These are phyloP conservation scores for Berghia stephanieae DNA, from an alignment of 1,140 invertebrate genomes.

Conservation along the genomic window DNA sequence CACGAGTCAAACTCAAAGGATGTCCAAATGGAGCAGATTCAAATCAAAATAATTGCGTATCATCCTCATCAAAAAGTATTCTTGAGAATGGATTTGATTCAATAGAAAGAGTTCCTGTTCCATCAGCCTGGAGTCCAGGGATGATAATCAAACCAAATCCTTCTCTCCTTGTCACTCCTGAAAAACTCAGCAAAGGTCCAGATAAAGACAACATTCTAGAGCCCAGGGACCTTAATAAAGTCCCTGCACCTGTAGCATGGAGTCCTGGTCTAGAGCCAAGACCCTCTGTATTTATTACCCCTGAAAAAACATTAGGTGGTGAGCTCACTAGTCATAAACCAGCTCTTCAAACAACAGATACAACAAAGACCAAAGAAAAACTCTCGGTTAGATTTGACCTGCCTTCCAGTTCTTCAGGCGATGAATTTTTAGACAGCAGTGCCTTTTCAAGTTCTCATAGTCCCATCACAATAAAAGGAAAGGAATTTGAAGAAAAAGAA, in stretches of 20 bases:
- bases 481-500: neutral
- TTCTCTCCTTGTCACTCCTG: constrained; percentile 39
- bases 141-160: constrained; percentile 28
- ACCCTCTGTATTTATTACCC: too few species aligned
- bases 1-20: too few species aligned
- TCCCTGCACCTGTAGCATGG: too few species aligned
- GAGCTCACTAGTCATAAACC: neutral
- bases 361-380: constrained; percentile 10
- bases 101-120: constrained; percentile 33
- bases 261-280: too few species aligned
- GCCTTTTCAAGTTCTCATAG: neutral
- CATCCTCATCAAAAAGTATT: too few species aligned
- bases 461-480: constrained; percentile 21
- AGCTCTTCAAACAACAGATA: neutral
- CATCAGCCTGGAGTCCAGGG: constrained; percentile 35
- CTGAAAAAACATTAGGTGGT: too few species aligned
- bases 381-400: constrained; percentile 30
- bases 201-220: too few species aligned
- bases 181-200: too few species aligned
- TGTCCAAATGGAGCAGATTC: too few species aligned
- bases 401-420: constrained; percentile 14
- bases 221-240: too few species aligned
- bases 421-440: neutral
- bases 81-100: too few species aligned
- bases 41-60: too few species aligned